Evolutionary conservation across 2,113 vertebrate species (phyloP).

Genomic region (Oriolus oriolus): DNA sequence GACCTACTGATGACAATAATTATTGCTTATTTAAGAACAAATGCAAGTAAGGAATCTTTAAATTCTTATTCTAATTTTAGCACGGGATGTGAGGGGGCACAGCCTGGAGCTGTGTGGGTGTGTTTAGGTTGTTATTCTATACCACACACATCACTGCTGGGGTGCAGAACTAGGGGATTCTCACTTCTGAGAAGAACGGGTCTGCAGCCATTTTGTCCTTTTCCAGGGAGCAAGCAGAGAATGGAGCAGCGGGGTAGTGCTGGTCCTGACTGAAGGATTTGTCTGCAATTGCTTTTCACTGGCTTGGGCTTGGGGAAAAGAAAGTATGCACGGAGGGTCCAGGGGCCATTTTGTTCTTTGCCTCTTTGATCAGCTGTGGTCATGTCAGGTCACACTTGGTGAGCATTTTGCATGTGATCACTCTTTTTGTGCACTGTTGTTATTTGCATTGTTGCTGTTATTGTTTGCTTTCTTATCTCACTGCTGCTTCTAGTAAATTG

Average conservation of each 20-base stretch:
- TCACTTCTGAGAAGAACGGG: background rate
- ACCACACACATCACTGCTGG: background rate
- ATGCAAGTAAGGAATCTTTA: background rate
- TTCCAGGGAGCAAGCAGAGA: background rate
- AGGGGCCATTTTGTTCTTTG: background rate
- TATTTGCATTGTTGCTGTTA: background rate
- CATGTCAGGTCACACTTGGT: background rate
- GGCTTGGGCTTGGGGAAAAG: background rate
- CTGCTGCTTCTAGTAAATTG: background rate
- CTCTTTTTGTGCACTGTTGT: background rate
- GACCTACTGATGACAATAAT: background rate
- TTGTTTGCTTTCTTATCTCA: background rate
- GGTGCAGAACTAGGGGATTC: background rate
- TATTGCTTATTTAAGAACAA: background rate
- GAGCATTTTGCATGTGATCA: background rate
- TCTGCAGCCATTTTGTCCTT: background rate
- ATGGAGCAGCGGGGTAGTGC: accelerated
- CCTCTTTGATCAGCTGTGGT: background rate
- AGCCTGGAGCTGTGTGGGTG: accelerated
- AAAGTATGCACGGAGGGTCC: accelerated
- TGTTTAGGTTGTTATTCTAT: background rate
- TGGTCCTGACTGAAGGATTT: background rate
- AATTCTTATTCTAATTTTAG: background rate
- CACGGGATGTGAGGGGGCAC: background rate
- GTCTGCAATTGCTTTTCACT: background rate